Evolutionary conservation across 1,140 invertebrate species (phyloP), one percentile per base, ranked within the genome.

Genomic region (Bilobella aurantiaca): DNA sequence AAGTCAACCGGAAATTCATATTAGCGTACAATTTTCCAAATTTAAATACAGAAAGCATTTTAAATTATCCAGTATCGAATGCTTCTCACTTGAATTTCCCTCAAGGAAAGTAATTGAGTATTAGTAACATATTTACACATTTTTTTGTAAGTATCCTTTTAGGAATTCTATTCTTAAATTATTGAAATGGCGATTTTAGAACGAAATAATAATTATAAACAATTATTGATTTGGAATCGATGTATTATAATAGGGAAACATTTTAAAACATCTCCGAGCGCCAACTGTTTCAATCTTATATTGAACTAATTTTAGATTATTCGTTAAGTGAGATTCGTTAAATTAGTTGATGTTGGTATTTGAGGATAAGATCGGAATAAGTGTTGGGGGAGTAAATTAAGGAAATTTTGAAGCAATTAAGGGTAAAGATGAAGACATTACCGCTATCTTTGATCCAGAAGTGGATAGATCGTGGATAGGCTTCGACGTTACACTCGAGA

Each of bases 401-500:
- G n/a, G n/a, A n/a, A n/a, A 12, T 42, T 42, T 42, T 42, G 8
- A n/a, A 42, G n/a, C n/a, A 42, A 12, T 42, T 42, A 42, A 42
- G n/a, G 37, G n/a, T 42, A 8, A n/a, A n/a, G 8, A 30, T 30
- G 47, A 60, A 21, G 31, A 18, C 23, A 37, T 66, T 64, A 72
- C 70, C 70, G 34, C 58, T 21, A 53, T 72, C 68, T 32, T 72
- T 72, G 5, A 63, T 65, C 70, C 70, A 72, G 47, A 72, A 72
- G 32, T 72, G 70, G 25, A 72, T 72, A 34, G 62, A 61, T 2
- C 63, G 37, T 27, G 91, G 92, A 62, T 85, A 92, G 8, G 91
- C 90, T 76, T 93, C 91, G 28, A 93, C 89, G 74, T 86, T 84
- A 78, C 92, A 96, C 78, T 93, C 91, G 60, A 95, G 80, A 16